Percentiles rank a stretch among this genome's conserved stretches.
Conservation (phyloP, 1,140 invertebrate species). For the Globodera rostochiensis region DNA sequence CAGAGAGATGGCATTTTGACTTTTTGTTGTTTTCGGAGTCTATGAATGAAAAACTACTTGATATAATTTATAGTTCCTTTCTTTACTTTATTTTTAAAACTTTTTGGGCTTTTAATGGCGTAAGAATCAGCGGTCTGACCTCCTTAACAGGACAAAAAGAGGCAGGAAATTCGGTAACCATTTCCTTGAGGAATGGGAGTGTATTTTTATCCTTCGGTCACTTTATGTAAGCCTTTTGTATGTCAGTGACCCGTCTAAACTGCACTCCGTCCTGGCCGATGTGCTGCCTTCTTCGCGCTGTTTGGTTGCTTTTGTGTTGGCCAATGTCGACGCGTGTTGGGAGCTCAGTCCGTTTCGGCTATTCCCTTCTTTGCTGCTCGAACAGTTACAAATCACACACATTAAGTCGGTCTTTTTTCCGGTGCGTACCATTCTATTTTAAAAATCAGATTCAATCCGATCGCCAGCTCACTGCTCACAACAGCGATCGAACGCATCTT, state of each 20-base stretch:
- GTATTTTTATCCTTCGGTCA: background rate
- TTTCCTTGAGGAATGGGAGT: too few relatives aligned
- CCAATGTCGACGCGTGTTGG: constrained; percentile 40
- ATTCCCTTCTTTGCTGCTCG: constrained; percentile 18
- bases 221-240: constrained; percentile 17
- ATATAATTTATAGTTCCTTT: too few relatives aligned
- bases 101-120: constrained; percentile 11
- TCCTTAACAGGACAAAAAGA: too few relatives aligned
- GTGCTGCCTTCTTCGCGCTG: constrained; percentile 25
- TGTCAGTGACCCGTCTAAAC: constrained; percentile 26
- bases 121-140: background rate
- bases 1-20: constrained; percentile 11
- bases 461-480: background rate
- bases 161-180: too few relatives aligned
- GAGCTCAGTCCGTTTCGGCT: constrained; percentile 40
- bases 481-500: constrained; percentile 12
- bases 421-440: too few relatives aligned
- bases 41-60: too few relatives aligned
- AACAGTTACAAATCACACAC: constrained; percentile 18
- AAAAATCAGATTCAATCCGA: constrained; percentile 16
- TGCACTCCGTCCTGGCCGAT: constrained; percentile 14
- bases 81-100: too few relatives aligned
- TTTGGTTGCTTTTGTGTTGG: constrained; percentile 43
- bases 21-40: constrained; percentile 7
- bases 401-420: constrained; percentile 1